Percentiles rank a stretch among this genome's conserved stretches.
These are phyloP conservation scores for Probosciger aterrimus DNA, from an alignment of 2,113 vertebrate species.

Conservation along the genomic window DNA sequence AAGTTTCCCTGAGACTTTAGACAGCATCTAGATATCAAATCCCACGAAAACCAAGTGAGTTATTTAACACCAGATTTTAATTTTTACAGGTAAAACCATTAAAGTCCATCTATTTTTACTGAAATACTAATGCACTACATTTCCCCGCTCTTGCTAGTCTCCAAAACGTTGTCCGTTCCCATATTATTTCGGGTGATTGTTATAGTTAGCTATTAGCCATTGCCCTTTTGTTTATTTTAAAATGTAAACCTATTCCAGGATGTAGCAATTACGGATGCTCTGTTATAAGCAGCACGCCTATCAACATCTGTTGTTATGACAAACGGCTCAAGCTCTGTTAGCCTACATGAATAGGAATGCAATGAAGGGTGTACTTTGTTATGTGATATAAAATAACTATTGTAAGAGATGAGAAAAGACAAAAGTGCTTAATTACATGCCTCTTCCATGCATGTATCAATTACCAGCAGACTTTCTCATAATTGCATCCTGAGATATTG, in stretches of 20 bases:
- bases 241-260: conserved; percentile 54
- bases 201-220: neutral
- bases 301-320: neutral
- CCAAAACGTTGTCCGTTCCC: neutral
- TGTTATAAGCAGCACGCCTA: neutral
- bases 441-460: neutral
- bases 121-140: neutral
- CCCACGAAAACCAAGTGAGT: neutral
- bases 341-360: neutral
- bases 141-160: neutral
- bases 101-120: neutral
- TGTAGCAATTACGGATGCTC: conserved; percentile 21
- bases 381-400: neutral
- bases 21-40: neutral
- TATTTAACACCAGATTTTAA: neutral
- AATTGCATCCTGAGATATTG: neutral
- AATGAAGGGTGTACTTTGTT: neutral
- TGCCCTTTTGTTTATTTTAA: conserved; percentile 49
- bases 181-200: neutral
- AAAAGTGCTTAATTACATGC: neutral
- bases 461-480: neutral
- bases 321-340: neutral
- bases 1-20: neutral
- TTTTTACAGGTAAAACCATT: neutral
- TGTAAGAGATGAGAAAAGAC: neutral